Evolutionary conservation across 2,113 vertebrate species (phyloP).

Genomic region (Ptilorrhoa leucosticta): DNA sequence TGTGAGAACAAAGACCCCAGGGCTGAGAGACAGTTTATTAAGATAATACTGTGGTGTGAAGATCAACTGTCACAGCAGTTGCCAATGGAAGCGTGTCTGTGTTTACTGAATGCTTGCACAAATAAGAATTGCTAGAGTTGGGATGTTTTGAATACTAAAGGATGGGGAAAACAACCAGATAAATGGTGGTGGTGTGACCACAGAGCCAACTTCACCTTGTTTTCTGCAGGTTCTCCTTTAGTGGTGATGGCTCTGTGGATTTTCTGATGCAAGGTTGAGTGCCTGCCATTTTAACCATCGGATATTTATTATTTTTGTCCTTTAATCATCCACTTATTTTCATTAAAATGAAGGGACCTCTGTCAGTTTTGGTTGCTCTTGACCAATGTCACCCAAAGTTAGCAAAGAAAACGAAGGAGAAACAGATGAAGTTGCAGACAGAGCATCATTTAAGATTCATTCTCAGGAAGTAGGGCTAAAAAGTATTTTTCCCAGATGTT

Average conservation of each 20-base stretch:
- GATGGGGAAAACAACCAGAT: background rate
- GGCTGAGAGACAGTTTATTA: slow-evolving; percentile 44
- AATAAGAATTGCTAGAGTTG: background rate
- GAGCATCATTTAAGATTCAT: background rate
- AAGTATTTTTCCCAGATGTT: background rate
- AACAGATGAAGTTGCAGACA: background rate
- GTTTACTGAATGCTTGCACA: background rate
- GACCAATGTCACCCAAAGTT: background rate
- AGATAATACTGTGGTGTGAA: slow-evolving; percentile 44
- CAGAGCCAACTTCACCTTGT: background rate
- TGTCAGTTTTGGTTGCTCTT: background rate
- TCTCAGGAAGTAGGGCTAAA: background rate
- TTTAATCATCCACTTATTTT: background rate
- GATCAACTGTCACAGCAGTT: background rate
- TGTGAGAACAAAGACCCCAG: slow-evolving; percentile 14
- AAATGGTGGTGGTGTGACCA: background rate
- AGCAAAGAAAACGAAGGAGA: background rate
- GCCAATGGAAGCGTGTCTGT: background rate
- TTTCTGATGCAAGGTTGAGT: background rate
- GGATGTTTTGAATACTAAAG: background rate
- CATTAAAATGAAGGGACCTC: background rate
- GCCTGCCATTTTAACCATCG: background rate
- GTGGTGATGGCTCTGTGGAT: background rate
- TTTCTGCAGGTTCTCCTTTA: background rate
- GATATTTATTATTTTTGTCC: background rate